Base-by-base conservation (phyloP, 2,888 invertebrate genomes). In the Rhagonycha fulva region DNA sequence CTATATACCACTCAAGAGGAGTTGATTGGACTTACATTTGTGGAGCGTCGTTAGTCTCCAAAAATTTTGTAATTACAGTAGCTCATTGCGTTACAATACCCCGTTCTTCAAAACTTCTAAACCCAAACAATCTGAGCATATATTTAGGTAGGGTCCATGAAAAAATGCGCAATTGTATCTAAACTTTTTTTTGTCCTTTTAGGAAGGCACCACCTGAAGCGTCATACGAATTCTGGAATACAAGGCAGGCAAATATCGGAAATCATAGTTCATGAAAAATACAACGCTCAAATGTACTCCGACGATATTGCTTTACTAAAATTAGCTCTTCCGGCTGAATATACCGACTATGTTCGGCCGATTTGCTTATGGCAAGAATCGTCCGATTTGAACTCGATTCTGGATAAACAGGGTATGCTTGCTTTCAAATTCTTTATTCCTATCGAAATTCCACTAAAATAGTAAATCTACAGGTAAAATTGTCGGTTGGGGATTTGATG, bases 1-100 rank as follows among this genome's bases (percentile, higher is more conserved):
- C 92, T 0, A 84, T 92, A 0, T 93, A 92, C 82, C 90, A 91
- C 80, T 89, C 91, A 0, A 83, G 82, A 79, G 84, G 85, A 3
- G 83, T 84, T 14, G 85, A 86, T 74, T 74, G 87, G 28, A 84
- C 82, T 3, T 87, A 87, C 76, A 84, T 85, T 60, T 87, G 87
- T 72, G 87, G 87, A 1, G 87, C 83, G 11, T 84, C 86, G 0
- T 80, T 87, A n/a, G 82, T 87, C 9, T 83, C 85, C 9, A 75
- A 74, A 12, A 72, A 75, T n/a, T 85, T 86, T 73, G 78, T 87
- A 1, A 71, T 87, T n/a, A 87, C 87, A 3, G 87, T 84, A 1
- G 87, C 85, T 4, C 87, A 87, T 80, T 87, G 87, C 76, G 86
- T 87, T 4, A 86, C 87, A 0, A 82, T 80, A 71, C 79, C 81